Conservation (phyloP, 2,797 vertebrate species). For the Eulemur albifrons region DNA sequence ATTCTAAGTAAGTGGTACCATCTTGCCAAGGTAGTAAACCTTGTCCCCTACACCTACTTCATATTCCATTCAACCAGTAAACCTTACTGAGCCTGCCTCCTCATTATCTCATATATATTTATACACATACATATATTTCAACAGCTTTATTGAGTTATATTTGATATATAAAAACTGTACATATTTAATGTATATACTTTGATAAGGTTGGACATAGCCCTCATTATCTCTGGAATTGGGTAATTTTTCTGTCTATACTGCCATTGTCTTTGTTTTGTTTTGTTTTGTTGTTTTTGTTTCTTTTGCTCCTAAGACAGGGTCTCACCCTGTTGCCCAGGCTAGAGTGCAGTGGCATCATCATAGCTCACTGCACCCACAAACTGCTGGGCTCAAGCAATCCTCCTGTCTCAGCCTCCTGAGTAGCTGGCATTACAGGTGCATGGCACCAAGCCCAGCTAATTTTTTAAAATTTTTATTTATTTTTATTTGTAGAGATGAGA, state of each 20-base stretch:
- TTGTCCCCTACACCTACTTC: not conserved
- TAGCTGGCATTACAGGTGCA: too few relatives aligned
- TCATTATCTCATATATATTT: not conserved
- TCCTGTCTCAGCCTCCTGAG: too few relatives aligned
- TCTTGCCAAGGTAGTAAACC: not conserved
- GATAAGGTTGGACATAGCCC: not conserved
- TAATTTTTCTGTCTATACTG: not conserved
- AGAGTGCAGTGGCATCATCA: too few relatives aligned
- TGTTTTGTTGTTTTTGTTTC: too few relatives aligned
- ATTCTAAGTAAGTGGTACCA: not conserved
- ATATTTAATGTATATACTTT: not conserved
- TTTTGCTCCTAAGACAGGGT: too few relatives aligned
- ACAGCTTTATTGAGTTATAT: not conserved
- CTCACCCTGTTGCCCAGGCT: too few relatives aligned
- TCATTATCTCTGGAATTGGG: not conserved
- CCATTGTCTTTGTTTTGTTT: not conserved
- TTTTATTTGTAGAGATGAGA: too few relatives aligned
- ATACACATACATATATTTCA: not conserved
- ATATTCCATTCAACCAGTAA: not conserved
- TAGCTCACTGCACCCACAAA: too few relatives aligned
- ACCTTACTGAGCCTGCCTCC: not conserved
- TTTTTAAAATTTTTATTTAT: too few relatives aligned
- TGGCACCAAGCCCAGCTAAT: too few relatives aligned
- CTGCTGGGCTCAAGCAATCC: too few relatives aligned
- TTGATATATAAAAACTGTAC: not conserved